phyloP scores from a whole-genome alignment of 1,140 invertebrate genomes.

The Neuroterus valhalla region DNA sequence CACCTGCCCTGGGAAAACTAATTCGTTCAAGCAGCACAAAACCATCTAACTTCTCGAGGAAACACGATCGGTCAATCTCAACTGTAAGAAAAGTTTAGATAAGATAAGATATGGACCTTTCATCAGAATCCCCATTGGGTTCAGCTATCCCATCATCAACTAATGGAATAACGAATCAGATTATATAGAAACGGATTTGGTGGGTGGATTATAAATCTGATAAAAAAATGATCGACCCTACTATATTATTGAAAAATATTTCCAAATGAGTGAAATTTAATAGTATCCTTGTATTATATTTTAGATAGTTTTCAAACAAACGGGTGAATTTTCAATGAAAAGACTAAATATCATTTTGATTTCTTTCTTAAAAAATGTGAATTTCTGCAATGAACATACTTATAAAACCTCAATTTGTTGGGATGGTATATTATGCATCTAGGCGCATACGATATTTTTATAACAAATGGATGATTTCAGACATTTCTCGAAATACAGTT shows the following conservation, averaged over 20 bases:
- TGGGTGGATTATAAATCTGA: neutral
- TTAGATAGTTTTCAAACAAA: too few relatives aligned
- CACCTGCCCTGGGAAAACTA: constrained; percentile 28
- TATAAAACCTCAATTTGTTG: too few relatives aligned
- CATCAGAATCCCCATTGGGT: constrained; percentile 11
- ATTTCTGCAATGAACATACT: too few relatives aligned
- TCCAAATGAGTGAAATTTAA: too few relatives aligned
- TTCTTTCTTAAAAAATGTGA: too few relatives aligned
- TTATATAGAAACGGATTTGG: neutral
- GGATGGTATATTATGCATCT: too few relatives aligned
- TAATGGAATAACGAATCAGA: constrained; percentile 16
- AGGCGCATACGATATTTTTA: too few relatives aligned
- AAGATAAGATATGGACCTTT: constrained; percentile 8
- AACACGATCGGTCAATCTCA: constrained; percentile 28
- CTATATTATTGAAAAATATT: neutral
- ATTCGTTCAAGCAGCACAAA: neutral
- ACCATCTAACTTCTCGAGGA: constrained; percentile 14
- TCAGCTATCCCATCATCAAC: neutral
- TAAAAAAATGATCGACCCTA: neutral
- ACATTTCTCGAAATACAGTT: too few relatives aligned
- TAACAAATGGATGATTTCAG: too few relatives aligned
- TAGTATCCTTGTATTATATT: too few relatives aligned
- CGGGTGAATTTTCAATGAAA: too few relatives aligned
- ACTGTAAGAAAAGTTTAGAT: constrained; percentile 20
- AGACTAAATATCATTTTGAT: too few relatives aligned